A percentile compares a stretch with the other conserved stretches of the same genome.
These are phyloP conservation scores for Todus mexicanus DNA, from an alignment of 2,797 vertebrate genomes.

Conservation along the genomic window DNA sequence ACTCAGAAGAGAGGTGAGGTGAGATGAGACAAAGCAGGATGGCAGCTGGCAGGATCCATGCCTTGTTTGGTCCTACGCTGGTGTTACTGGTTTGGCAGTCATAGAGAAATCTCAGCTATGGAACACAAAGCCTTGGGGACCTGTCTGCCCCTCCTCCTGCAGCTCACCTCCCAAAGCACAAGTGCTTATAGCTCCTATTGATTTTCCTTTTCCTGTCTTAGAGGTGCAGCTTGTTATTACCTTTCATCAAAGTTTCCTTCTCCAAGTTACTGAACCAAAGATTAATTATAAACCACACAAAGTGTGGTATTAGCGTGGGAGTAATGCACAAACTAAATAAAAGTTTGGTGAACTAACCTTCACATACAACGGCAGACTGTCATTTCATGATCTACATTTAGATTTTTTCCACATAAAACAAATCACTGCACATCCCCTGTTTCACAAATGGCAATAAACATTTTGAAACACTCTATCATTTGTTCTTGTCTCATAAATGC, in stretches of 20 bases:
- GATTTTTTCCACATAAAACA: background rate
- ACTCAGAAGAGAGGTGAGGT: background rate
- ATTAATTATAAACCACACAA: background rate
- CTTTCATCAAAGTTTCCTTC: background rate
- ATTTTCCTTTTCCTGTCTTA: background rate
- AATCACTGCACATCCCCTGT: background rate
- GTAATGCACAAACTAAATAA: background rate
- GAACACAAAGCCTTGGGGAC: background rate
- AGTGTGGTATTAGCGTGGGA: background rate
- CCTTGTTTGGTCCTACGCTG: accelerated
- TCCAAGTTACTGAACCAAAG: background rate
- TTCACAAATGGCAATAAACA: constrained; percentile 1
- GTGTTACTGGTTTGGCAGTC: background rate
- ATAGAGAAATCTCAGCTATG: background rate
- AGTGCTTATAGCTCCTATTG: background rate
- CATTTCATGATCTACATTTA: background rate
- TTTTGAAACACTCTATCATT: constrained; percentile 8
- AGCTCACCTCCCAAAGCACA: background rate
- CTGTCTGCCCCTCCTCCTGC: background rate
- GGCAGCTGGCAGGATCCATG: background rate
- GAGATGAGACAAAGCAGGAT: background rate
- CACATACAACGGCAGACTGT: background rate
- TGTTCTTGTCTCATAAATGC: background rate
- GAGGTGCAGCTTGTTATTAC: background rate
- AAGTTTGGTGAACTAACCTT: background rate